phyloP scores from a whole-genome alignment of 2,113 vertebrate species.

The Eleginops maclovinus region DNA sequence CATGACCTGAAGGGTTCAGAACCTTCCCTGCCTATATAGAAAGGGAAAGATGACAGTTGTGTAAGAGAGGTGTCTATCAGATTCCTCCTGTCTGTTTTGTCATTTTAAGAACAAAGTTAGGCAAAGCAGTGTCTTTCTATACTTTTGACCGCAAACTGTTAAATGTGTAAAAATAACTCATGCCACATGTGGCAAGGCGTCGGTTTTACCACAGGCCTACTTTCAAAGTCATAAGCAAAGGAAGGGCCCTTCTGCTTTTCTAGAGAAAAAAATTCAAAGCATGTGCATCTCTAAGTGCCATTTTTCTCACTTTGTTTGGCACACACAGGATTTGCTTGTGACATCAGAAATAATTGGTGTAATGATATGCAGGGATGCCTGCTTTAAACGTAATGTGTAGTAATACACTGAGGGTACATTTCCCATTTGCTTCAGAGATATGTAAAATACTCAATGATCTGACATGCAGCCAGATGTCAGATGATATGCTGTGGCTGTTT shows the following conservation, averaged over 20 bases:
- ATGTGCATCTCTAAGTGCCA: constrained; percentile 29
- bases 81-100: constrained; percentile 3
- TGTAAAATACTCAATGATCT: not conserved
- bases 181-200: constrained; percentile 63
- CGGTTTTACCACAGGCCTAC: constrained; percentile 63
- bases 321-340: constrained; percentile 6
- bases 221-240: constrained; percentile 47
- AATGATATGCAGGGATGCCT: not conserved
- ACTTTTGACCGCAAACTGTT: constrained; percentile 55
- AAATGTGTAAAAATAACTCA: constrained; percentile 61
- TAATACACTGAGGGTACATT: not conserved
- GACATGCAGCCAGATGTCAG: not conserved
- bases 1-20: constrained; percentile 33
- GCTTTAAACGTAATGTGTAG: not conserved
- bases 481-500: not conserved
- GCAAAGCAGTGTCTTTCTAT: constrained; percentile 10
- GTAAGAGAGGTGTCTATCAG: constrained; percentile 1
- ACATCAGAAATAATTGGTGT: not conserved
- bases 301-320: constrained; percentile 28
- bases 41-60: not conserved
- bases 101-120: constrained; percentile 12
- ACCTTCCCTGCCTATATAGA: constrained; percentile 3
- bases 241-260: constrained; percentile 54
- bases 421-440: not conserved
- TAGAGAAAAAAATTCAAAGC: constrained; percentile 20